These are phyloP conservation scores for Heliothis peltigera DNA, from an alignment of 2,888 invertebrate species.

Conservation along the genomic window DNA sequence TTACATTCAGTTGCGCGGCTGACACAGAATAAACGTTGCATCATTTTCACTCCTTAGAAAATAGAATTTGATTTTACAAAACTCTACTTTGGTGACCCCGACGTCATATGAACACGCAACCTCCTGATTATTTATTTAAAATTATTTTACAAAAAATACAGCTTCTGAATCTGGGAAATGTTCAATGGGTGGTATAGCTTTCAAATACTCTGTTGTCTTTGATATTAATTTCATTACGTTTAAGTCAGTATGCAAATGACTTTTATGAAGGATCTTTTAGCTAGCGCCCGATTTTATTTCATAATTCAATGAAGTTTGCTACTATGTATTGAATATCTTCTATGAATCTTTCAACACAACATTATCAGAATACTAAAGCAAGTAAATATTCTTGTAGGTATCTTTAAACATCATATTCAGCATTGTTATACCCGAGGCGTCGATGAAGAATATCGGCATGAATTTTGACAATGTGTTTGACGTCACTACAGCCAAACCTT, in stretches of 20 bases:
- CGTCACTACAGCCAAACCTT: conserved; percentile 35
- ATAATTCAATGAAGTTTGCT: conserved; percentile 26
- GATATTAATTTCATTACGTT: background rate
- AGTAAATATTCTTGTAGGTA: conserved; percentile 18
- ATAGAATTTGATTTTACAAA: no score
- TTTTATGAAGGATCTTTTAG: conserved; percentile 22
- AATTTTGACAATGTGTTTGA: conserved; percentile 38
- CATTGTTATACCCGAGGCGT: conserved; percentile 8
- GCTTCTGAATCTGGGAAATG: no score
- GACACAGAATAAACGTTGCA: no score
- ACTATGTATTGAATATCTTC: conserved; percentile 28
- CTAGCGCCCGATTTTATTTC: conserved; percentile 32
- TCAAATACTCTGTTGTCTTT: no score
- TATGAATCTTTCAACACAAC: conserved; percentile 48
- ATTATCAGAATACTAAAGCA: conserved; percentile 34
- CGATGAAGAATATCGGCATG: conserved; percentile 33
- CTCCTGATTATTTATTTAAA: no score
- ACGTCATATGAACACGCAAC: no score
- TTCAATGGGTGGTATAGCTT: no score
- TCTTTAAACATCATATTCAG: background rate
- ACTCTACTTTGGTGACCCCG: no score
- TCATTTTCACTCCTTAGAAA: no score
- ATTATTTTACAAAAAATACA: no score
- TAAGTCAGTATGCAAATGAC: conserved; percentile 10
- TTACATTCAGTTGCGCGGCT: no score